A percentile compares a stretch with the other conserved stretches of the same genome.
Conservation (phyloP, 2,888 invertebrate genomes). For the Amblyjoppa fuscipennis region DNA sequence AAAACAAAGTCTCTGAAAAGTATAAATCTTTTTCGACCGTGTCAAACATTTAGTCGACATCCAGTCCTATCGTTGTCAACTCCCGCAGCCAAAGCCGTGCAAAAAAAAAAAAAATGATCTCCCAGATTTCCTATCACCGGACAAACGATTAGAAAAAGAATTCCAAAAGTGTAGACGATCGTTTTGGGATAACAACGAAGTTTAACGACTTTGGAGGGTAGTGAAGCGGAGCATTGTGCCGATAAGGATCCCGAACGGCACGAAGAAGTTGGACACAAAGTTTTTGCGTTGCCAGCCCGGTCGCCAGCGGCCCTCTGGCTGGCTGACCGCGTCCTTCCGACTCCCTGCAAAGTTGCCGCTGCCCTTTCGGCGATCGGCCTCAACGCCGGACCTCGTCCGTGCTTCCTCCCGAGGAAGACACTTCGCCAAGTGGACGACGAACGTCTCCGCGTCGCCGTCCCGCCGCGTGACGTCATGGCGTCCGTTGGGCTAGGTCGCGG, state of each 20-base stretch:
- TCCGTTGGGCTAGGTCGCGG: constrained; percentile 83
- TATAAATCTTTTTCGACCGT: too few species aligned
- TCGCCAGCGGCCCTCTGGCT: background rate
- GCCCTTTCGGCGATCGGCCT: background rate
- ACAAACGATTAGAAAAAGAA: too few species aligned
- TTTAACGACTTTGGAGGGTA: background rate
- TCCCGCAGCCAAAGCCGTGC: too few species aligned
- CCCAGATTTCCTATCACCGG: too few species aligned
- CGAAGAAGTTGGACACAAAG: background rate
- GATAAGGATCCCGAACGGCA: background rate
- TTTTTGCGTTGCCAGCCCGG: background rate
- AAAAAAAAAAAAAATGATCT: too few species aligned
- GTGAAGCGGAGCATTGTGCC: background rate
- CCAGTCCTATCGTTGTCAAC: background rate
- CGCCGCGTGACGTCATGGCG: constrained; percentile 79
- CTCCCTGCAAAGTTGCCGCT: background rate
- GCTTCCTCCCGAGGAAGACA: constrained; percentile 2
- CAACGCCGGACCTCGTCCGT: background rate
- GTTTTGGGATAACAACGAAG: too few species aligned
- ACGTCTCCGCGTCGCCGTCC: constrained; percentile 32
- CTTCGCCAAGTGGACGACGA: constrained; percentile 33
- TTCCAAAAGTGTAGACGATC: too few species aligned
- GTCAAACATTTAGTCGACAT: background rate
- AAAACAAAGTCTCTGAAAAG: too few species aligned
- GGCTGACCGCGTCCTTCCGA: background rate